Conservation (phyloP, 1,140 invertebrate species). For the Apis cerana region DNA sequence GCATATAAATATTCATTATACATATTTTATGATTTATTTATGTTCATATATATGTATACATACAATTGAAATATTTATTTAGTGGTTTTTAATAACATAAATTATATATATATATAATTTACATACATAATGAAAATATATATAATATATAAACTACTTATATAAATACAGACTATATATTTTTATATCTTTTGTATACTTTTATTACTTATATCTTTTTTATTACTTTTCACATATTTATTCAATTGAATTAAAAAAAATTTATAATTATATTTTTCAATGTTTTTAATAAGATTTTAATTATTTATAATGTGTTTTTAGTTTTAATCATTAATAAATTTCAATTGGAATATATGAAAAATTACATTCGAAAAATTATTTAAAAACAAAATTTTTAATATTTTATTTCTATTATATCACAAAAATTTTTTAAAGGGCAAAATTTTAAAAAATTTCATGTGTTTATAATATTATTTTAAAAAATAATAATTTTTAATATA, state of each 20-base stretch:
- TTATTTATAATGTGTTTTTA: no score
- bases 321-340: no score
- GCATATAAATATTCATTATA: conserved; percentile 7
- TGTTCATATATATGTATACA: not conserved
- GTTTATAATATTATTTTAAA: no score
- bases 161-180: not conserved
- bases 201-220: not conserved
- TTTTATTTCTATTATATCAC: no score
- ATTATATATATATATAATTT: conserved; percentile 5
- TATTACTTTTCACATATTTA: not conserved
- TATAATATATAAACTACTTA: not conserved
- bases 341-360: no score
- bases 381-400: not conserved
- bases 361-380: no score
- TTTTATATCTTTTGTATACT: not conserved
- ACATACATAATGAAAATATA: not conserved
- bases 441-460: not conserved
- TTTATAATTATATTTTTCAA: no score
- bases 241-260: not conserved
- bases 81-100: not conserved
- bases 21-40: not conserved
- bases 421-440: no score
- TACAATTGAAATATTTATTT: not conserved
- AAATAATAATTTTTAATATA: not conserved
- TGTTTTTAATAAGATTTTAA: no score